Base-by-base conservation (phyloP, 2,113 vertebrate genomes). In the Callopanchax toddi region DNA sequence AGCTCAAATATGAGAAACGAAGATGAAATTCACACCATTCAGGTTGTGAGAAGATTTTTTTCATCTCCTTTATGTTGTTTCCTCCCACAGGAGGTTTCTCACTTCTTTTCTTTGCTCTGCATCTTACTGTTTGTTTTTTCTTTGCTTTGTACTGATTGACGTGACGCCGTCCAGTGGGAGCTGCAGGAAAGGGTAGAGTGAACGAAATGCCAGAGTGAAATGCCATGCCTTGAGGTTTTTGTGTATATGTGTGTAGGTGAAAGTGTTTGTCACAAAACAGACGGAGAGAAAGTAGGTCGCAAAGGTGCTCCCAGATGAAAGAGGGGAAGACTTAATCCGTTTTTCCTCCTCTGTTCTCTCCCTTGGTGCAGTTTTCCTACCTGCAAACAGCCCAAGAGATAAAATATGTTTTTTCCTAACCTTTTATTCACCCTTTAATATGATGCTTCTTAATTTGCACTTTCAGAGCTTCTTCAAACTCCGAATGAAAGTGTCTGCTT, bases 261-360 rank as follows among this genome's bases (percentile, higher is more conserved):
- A 70, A 42, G 60, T 67, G 68, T 82, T 84, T 62, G 73, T 77
- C 64, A 75, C 67, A 71, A 55, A 86, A 66, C 71, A 74, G 85
- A 79, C 72, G 68, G 12, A 60, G 74, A 81, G 69, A 87, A 91
- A 91, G 84, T 91, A 91, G 90, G 87, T 85, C 86, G 23, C 56
- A 84, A 77, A 88, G 87, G 85, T 90, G 85, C 78, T 86, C 42
- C 26, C 69, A 88, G 76, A 88, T 85, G 75, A 85, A 85, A 90
- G 74, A 12, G 51, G 54, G 75, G 61, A 40, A 48, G 52, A 64
- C 52, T 58, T 45, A 49, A 75, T 74, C 50, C 25, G 7, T 29
- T 67, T 78, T 67, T 51, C n/a, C 43, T 54, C 46, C 54, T 45
- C 21, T 36, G 26, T 67, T 59, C 32, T 54, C 49, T 74, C 60